Conservation (phyloP, 92 coral and sea anemone species). For the Porites rus region DNA sequence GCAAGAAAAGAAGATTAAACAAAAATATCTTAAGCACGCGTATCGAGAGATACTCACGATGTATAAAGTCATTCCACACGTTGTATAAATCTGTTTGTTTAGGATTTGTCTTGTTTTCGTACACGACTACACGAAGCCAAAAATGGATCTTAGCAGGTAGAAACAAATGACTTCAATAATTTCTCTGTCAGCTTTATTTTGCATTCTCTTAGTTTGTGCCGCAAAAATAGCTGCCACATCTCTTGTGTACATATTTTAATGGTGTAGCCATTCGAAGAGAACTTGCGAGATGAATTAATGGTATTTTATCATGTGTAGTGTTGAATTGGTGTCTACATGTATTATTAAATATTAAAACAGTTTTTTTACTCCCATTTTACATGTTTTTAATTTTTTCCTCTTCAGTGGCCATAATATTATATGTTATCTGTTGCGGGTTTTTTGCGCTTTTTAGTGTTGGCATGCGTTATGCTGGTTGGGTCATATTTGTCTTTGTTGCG, state of each 20-base stretch:
- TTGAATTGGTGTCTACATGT: neutral
- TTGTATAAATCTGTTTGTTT: slow-evolving; percentile 22
- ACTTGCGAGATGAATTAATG: neutral
- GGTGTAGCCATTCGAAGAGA: slow-evolving; percentile 8
- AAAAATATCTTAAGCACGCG: neutral
- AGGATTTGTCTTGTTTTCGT: neutral
- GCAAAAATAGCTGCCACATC: neutral
- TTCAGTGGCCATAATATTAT: too few species aligned
- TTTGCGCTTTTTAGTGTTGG: too few species aligned
- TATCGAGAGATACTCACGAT: neutral
- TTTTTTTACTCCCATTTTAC: neutral
- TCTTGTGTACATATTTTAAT: slow-evolving; percentile 32
- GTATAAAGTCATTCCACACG: slow-evolving; percentile 5
- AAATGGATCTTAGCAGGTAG: neutral
- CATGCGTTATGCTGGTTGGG: too few species aligned
- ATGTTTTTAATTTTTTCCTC: neutral
- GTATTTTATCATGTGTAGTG: neutral
- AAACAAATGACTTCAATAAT: neutral
- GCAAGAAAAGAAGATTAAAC: neutral
- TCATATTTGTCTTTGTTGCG: too few species aligned
- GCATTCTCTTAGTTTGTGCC: too few species aligned
- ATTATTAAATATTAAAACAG: neutral
- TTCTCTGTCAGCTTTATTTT: too few species aligned
- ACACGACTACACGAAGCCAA: neutral
- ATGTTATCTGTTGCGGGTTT: too few species aligned